Base-by-base conservation (phyloP, 2,113 vertebrate species). In the Beaufortia kweichowensis region DNA sequence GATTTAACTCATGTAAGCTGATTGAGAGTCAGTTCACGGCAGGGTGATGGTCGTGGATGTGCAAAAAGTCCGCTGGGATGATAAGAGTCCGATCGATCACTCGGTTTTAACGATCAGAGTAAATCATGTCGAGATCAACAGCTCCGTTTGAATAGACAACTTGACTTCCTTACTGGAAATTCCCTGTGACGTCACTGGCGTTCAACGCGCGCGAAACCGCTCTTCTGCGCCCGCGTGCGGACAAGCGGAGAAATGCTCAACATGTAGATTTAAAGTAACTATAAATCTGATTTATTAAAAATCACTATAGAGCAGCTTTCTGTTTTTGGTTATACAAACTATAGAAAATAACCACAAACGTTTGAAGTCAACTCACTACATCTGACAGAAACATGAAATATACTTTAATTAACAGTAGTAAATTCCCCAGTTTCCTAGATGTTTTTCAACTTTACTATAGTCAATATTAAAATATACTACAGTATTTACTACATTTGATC, bases 101-200 rank as follows among this genome's bases (percentile, higher is more conserved):
- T 46, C 28, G 21, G 26, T n/a, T 62, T 61, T 61, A 48, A 61
- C 43, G 61, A 56, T n/a, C 33, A 9, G 59, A 46, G 24, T 31
- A n/a, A 10, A 43, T 57, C 23, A 73, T 81, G 81, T 70, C 80
- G 77, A 81, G 61, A 74, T 31, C 39, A 17, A 66, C 56, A 24
- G 43, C 56, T 43, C 26, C 39, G 78, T 68, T 67, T 76, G 48
- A 66, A 76, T 79, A 86, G 65, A 75, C 89, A 76, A 19, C 56
- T 81, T 81, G 35, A 82, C 85, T 91, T 91, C 90, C 87, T 85
- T 77, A 78, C 86, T 90, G 91, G 90, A 92, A 92, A 90, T 91
- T 90, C 91, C 91, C 91, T 79, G 74, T 91, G 90, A 92, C 88
- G 90, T 86, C 33, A 62, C 53, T 19, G 33, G 39, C 10, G 59